Evolutionary conservation across 2,797 vertebrate species (phyloP), one percentile per base, ranked within the genome.

Genomic region (Peromyscus eremicus): DNA sequence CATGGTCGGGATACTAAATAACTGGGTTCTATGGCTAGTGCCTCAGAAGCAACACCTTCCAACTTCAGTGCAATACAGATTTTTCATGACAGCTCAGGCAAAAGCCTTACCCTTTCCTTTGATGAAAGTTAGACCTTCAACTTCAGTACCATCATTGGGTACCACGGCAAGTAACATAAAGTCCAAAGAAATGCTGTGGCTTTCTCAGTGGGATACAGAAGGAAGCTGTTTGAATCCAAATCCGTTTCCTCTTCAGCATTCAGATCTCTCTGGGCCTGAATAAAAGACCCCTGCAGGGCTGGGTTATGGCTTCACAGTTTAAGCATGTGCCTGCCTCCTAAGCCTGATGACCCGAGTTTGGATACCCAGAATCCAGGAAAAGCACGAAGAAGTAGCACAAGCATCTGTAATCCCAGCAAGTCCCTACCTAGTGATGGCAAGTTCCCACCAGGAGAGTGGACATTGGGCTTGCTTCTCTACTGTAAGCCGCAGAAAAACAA

Each of bases 201-300:
- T 34, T 87, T 66, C 29, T 21, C 5, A 40, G 5, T 62, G 40
- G n/a, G 64, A n/a, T 64, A 57, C 79, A 93, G 52, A 85, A 66
- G 17, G 12, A 70, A 55, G 29, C 32, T 88, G 37, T 92, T 92
- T 91, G 86, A 75, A 68, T 60, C 16, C 32, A 62, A 4, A 68
- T 62, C 57, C 81, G 7, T 89, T 93, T 93, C 16, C 52, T 94
- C 37, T 96, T 68, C 17, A 60, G 10, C 16, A 37, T 62, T 79
- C 43, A 17, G 76, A 68, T 55, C 62, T 90, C 46, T 79, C 64
- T 71, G 40, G 21, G n/a, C 81, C 77, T 94, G 23, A 64, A 81
- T 93, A 71, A 68, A 85, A 92, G 73, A 89, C 43, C 4, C 21
- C 34, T 40, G 1, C 0, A 73, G 68, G 49, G 13, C n/a, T 40